These are phyloP conservation scores for Xestoiulus laeticollis DNA, from an alignment of 2,888 invertebrate species.

Conservation along the genomic window DNA sequence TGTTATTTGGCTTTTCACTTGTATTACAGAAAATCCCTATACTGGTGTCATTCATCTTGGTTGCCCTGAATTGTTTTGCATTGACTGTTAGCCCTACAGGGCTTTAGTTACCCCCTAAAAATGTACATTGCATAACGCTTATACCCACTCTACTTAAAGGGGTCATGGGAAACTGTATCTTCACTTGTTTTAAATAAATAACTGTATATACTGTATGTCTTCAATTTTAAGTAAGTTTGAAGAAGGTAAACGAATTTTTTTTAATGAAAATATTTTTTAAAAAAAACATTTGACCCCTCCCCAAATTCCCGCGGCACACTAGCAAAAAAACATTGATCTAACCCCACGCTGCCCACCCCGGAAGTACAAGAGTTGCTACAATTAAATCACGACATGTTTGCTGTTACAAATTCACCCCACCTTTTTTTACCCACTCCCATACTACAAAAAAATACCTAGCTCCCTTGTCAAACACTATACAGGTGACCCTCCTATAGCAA, in stretches of 20 bases:
- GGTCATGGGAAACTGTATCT: too few species aligned
- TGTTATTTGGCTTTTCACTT: not conserved
- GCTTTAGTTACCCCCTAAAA: not conserved
- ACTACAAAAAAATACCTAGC: not conserved
- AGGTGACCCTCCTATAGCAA: not conserved
- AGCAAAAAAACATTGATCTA: not conserved
- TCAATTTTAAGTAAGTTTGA: too few species aligned
- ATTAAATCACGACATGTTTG: not conserved
- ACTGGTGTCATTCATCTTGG: not conserved
- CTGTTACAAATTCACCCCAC: not conserved
- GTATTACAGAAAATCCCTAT: not conserved
- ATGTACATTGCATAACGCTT: too few species aligned
- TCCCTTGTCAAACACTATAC: not conserved
- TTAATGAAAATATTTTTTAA: too few species aligned
- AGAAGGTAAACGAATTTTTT: too few species aligned
- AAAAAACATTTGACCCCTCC: too few species aligned
- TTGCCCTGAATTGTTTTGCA: not conserved
- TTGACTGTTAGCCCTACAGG: not conserved
- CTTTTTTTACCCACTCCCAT: constrained; percentile 2
- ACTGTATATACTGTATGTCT: too few species aligned
- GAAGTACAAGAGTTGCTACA: not conserved
- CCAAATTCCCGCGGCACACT: too few species aligned
- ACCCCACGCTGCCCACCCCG: not conserved
- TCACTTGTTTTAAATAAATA: too few species aligned
- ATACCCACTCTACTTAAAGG: too few species aligned